A percentile compares a stretch with the other conserved stretches of the same genome.
phyloP scores from a whole-genome alignment of 2,888 invertebrate genomes.

The Dicyrtomina minuta region DNA sequence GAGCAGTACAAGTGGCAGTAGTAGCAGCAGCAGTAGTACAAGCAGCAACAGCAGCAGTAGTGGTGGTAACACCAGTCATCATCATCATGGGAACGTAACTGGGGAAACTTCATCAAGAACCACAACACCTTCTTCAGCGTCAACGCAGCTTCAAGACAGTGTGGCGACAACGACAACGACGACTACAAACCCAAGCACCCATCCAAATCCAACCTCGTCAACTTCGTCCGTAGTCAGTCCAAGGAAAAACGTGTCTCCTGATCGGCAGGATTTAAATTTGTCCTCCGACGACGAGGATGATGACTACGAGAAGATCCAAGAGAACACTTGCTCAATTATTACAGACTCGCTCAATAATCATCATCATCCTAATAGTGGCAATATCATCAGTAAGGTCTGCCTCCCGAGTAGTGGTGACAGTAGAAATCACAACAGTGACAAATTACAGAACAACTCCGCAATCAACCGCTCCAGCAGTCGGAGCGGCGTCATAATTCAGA shows the following conservation, averaged over 20 bases:
- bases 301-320: constrained; percentile 42
- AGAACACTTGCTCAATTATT: constrained; percentile 38
- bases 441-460: too few species aligned
- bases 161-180: not conserved
- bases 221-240: not conserved
- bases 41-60: not conserved
- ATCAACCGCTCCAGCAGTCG: too few species aligned
- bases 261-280: too few species aligned
- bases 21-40: constrained; percentile 3
- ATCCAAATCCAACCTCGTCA: constrained; percentile 21
- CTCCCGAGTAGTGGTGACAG: not conserved
- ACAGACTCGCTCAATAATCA: constrained; percentile 49
- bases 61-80: not conserved
- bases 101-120: constrained; percentile 12
- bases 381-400: not conserved
- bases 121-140: not conserved
- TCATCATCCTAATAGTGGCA: not conserved
- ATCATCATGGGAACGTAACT: constrained; percentile 16
- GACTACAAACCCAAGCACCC: not conserved
- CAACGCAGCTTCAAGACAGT: not conserved
- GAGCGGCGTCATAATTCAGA: not conserved
- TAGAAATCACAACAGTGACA: too few species aligned
- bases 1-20: not conserved
- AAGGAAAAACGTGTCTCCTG: not conserved
- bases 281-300: constrained; percentile 33